Conservation (phyloP, 2,797 vertebrate genomes). For the Borostomias antarcticus region DNA sequence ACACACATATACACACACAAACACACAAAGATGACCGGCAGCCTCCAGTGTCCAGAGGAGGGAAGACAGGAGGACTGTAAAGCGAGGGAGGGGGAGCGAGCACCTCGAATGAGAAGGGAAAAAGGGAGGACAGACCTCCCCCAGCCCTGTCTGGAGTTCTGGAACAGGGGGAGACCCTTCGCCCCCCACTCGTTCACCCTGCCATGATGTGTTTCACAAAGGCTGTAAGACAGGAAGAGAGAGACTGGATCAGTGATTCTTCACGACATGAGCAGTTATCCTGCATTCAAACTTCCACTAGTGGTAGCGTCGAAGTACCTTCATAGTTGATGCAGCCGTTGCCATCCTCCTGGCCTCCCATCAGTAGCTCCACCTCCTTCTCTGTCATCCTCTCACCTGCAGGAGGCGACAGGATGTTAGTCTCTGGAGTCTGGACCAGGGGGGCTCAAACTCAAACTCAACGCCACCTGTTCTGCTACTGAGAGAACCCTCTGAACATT, state of each 20-base stretch:
- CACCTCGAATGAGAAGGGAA: not conserved
- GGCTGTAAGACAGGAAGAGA: constrained; percentile 1
- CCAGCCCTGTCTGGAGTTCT: not conserved
- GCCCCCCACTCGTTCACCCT: not conserved
- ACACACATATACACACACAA: not conserved
- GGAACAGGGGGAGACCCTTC: not conserved
- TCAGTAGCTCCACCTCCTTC: constrained; percentile 81
- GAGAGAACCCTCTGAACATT: no score
- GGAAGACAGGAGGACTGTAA: not conserved
- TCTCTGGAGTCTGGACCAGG: no score
- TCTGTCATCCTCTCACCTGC: constrained; percentile 85
- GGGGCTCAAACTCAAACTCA: no score
- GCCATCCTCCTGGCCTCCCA: constrained; percentile 83
- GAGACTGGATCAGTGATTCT: not conserved
- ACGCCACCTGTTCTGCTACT: no score
- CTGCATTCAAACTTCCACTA: not conserved
- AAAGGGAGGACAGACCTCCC: not conserved
- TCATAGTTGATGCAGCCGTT: constrained; percentile 86
- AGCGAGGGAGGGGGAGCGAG: not conserved
- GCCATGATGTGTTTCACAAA: constrained; percentile 16
- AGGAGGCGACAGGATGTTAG: not conserved
- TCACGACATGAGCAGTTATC: not conserved
- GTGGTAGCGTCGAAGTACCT: constrained; percentile 59
- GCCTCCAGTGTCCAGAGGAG: not conserved
- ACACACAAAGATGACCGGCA: not conserved